Percentiles rank a stretch among this genome's conserved stretches.
Evolutionary conservation across 2,797 vertebrate genomes (phyloP).

Genomic region (Pseudochirops corinnae): DNA sequence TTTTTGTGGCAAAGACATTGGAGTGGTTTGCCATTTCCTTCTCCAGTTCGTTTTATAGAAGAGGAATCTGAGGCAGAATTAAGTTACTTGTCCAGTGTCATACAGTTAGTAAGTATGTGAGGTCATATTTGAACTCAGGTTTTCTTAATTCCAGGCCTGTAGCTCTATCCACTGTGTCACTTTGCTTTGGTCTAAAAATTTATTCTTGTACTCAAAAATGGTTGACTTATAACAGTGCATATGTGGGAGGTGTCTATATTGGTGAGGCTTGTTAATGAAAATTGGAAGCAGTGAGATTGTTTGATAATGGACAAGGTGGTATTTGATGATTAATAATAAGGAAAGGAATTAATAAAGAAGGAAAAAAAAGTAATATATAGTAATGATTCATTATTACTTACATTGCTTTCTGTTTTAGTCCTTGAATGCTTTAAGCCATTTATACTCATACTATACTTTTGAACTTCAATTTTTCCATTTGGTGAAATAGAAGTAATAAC

Average conservation of each 20-base stretch:
- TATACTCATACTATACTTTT: slow-evolving; percentile 11
- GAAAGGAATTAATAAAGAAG: slow-evolving; percentile 9
- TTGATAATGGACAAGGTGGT: neutral
- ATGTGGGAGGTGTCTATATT: neutral
- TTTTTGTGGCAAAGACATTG: neutral
- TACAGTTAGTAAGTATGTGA: neutral
- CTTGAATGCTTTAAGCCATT: slow-evolving; percentile 47
- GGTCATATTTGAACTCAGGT: neutral
- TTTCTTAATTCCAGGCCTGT: neutral
- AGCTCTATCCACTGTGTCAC: neutral
- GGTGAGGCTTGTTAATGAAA: neutral
- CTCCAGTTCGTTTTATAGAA: neutral
- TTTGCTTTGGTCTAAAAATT: neutral
- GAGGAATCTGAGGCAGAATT: neutral
- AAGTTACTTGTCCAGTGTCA: neutral
- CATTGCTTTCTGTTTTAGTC: slow-evolving; percentile 37
- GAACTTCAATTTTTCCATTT: slow-evolving; percentile 51
- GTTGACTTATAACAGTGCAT: neutral
- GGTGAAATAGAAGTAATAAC: neutral
- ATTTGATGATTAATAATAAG: neutral
- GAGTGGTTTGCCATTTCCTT: neutral
- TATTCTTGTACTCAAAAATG: neutral
- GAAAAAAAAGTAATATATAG: neutral
- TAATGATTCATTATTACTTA: slow-evolving; percentile 22
- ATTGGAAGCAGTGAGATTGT: neutral